Evolutionary conservation across 2,888 invertebrate species (phyloP).

Genomic region (Diarsia brunnea): DNA sequence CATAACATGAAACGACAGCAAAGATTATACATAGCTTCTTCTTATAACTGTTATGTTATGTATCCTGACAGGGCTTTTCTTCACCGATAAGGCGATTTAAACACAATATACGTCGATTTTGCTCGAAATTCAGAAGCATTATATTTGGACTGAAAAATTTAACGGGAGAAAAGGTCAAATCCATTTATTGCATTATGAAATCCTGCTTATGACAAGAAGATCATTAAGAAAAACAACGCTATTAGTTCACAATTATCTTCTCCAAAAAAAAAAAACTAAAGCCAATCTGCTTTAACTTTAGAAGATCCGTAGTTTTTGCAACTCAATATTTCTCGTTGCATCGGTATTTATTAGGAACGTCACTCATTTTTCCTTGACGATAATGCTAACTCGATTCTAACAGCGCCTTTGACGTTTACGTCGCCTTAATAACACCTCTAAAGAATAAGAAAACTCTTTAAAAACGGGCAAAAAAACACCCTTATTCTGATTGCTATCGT

Average conservation of each 20-base stretch:
- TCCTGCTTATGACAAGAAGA: neutral
- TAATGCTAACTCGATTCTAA: constrained; percentile 28
- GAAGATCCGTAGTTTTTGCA: neutral
- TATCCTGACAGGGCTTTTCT: constrained; percentile 17
- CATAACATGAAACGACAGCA: constrained; percentile 47
- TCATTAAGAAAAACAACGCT: neutral
- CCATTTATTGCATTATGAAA: neutral
- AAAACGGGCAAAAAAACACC: constrained; percentile 56
- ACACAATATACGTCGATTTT: constrained; percentile 13
- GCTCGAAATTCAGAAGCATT: constrained; percentile 7
- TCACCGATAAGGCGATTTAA: constrained; percentile 26
- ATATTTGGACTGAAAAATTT: constrained; percentile 2
- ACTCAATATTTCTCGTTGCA: neutral
- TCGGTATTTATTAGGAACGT: neutral
- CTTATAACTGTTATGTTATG: constrained; percentile 49
- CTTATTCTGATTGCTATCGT: constrained; percentile 70
- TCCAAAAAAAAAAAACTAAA: neutral
- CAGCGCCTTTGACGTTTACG: constrained; percentile 21
- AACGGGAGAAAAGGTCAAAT: neutral
- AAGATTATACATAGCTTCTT: constrained; percentile 50
- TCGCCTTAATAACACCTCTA: constrained; percentile 58
- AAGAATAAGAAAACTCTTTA: constrained; percentile 56
- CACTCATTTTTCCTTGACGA: neutral
- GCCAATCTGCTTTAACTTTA: neutral
- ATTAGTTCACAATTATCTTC: too few relatives aligned